Conservation (phyloP, 2,888 invertebrate species). For the Polylopha cassiicola region DNA sequence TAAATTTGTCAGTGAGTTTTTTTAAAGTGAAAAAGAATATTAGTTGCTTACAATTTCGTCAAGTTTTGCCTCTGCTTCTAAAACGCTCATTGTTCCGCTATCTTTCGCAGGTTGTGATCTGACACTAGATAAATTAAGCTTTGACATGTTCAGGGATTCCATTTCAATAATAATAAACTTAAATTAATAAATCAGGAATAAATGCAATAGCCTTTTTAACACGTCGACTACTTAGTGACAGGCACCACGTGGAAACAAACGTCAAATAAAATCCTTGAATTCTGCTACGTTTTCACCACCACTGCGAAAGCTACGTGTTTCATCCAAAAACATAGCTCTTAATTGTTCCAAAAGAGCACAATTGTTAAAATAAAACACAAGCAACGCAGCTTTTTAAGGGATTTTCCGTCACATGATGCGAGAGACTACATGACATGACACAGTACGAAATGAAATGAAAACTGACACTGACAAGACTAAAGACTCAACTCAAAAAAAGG, state of each 20-base stretch:
- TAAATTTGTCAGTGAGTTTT: neutral
- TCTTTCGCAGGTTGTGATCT: constrained; percentile 48
- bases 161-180: constrained; percentile 40
- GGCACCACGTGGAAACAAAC: constrained; percentile 71
- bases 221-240: constrained; percentile 66
- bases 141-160: constrained; percentile 69
- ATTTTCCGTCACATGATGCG: constrained; percentile 38
- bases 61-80: constrained; percentile 42
- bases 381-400: constrained; percentile 27
- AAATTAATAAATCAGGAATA: constrained; percentile 33
- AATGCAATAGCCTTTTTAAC: constrained; percentile 50
- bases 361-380: constrained; percentile 20
- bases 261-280: constrained; percentile 50
- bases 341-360: constrained; percentile 31
- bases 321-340: constrained; percentile 36
- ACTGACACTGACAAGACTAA: constrained; percentile 7
- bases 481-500: neutral
- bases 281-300: constrained; percentile 34
- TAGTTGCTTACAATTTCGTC: constrained; percentile 50
- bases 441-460: constrained; percentile 23
- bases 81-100: constrained; percentile 42
- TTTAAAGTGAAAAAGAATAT: neutral
- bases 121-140: constrained; percentile 61
- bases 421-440: constrained; percentile 24
- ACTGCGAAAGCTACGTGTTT: constrained; percentile 27